These are phyloP conservation scores for Daktulosphaira vitifoliae DNA, from an alignment of 1,140 invertebrate species.

Conservation along the genomic window DNA sequence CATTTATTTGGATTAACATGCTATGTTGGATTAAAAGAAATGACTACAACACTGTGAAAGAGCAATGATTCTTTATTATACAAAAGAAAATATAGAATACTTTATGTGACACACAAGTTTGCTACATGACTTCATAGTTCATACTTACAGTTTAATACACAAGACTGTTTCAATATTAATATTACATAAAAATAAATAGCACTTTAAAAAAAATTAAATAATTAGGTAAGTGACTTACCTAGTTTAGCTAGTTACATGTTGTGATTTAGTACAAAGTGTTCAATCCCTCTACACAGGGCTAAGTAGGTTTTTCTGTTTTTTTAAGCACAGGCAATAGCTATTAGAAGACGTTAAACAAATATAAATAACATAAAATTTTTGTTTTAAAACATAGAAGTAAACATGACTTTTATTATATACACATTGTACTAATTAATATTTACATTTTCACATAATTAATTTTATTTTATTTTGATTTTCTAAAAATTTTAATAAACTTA, in stretches of 20 bases:
- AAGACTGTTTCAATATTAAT: background rate
- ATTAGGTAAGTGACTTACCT: background rate
- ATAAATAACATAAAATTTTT: no score
- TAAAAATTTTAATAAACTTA: background rate
- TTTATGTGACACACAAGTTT: background rate
- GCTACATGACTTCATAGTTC: no score
- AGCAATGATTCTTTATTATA: background rate
- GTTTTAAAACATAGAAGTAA: no score
- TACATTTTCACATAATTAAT: no score
- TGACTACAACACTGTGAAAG: slow-evolving; percentile 3
- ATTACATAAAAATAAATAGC: background rate
- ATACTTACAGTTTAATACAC: background rate
- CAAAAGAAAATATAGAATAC: background rate
- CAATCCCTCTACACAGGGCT: no score
- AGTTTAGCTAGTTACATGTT: no score
- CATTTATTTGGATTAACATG: slow-evolving; percentile 49
- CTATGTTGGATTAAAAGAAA: slow-evolving; percentile 47
- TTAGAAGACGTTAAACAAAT: no score
- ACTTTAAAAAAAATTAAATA: background rate
- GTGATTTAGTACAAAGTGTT: no score
- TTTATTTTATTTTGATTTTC: slow-evolving; percentile 18
- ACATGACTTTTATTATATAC: no score
- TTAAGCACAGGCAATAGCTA: no score
- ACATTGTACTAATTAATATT: no score
- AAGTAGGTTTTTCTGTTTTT: no score